Percentiles rank a stretch among this genome's conserved stretches.
phyloP scores from a whole-genome alignment of 2,888 invertebrate species.

The Caenorhabditis sp. region DNA sequence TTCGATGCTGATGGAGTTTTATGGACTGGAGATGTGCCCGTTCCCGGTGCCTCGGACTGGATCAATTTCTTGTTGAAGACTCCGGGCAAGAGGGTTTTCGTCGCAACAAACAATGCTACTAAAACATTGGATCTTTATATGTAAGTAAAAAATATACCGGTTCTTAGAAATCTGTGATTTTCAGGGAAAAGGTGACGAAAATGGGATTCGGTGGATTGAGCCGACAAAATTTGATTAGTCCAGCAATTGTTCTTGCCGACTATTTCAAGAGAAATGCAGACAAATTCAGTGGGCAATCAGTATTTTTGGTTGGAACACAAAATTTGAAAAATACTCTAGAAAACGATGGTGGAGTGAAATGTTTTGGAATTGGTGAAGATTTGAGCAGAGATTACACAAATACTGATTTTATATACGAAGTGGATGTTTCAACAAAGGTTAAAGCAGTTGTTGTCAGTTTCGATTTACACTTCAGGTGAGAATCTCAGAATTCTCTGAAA shows the following conservation, averaged over 20 bases:
- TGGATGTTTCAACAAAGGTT: conserved; percentile 71
- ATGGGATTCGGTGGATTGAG: conserved; percentile 46
- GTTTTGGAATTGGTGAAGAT: conserved; percentile 57
- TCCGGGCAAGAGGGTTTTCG: conserved; percentile 81
- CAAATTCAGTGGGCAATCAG: conserved; percentile 20
- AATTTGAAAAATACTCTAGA: conserved; percentile 52
- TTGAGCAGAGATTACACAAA: conserved; percentile 35
- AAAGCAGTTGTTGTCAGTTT: conserved; percentile 93
- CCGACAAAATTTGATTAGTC: conserved; percentile 54
- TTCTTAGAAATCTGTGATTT: conserved; percentile 62
- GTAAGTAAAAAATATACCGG: conserved; percentile 5
- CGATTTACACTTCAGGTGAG: conserved; percentile 79
- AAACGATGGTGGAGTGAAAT: conserved; percentile 37
- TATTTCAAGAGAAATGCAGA: conserved; percentile 42
- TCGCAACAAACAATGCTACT: conserved; percentile 89
- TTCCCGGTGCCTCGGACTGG: conserved; percentile 61
- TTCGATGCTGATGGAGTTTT: conserved; percentile 70
- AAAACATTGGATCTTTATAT: conserved; percentile 82
- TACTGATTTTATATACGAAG: conserved; percentile 36
- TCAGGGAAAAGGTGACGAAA: conserved; percentile 75
- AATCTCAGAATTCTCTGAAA: neutral
- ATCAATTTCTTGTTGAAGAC: conserved; percentile 49
- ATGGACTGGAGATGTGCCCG: conserved; percentile 60
- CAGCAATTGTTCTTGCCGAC: conserved; percentile 57
- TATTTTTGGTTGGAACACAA: conserved; percentile 58